phyloP scores from a whole-genome alignment of 2,888 invertebrate species.

The Hirtodrosophila histrioides region DNA sequence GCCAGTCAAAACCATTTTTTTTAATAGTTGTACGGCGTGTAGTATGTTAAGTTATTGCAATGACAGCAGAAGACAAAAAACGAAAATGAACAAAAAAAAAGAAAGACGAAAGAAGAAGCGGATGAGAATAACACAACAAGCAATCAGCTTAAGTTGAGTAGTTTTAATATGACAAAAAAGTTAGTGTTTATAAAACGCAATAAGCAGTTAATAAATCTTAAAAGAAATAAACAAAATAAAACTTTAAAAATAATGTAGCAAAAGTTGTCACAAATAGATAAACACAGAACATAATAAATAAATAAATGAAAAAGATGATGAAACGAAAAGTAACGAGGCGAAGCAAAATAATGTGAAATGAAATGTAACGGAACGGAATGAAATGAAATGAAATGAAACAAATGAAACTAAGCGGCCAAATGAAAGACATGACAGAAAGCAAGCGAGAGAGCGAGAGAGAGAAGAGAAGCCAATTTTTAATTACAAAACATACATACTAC shows the following conservation, averaged over 20 bases:
- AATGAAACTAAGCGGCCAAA: constrained; percentile 72
- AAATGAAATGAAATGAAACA: constrained; percentile 5
- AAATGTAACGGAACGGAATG: constrained; percentile 30
- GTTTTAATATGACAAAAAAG: constrained; percentile 65
- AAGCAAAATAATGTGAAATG: constrained; percentile 17
- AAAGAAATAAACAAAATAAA: constrained; percentile 25
- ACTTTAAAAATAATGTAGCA: constrained; percentile 50
- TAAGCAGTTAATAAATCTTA: constrained; percentile 54
- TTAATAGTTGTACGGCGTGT: constrained; percentile 57
- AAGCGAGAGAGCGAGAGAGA: constrained; percentile 15
- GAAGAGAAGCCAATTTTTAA: constrained; percentile 58
- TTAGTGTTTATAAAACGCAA: constrained; percentile 78
- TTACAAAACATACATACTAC: constrained; percentile 6
- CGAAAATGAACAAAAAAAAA: not conserved
- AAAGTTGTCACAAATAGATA: constrained; percentile 61
- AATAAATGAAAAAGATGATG: no score
- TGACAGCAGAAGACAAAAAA: constrained; percentile 14
- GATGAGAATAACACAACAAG: constrained; percentile 29
- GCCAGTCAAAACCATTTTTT: constrained; percentile 60
- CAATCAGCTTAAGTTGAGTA: constrained; percentile 71
- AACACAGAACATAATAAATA: constrained; percentile 25
- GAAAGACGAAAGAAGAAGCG: constrained; percentile 5
- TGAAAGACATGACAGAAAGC: constrained; percentile 20
- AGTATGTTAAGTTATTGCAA: constrained; percentile 43
- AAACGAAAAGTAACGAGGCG: constrained; percentile 29